A percentile compares a stretch with the other conserved stretches of the same genome.
These are phyloP conservation scores for Holocentrus rufus DNA, from an alignment of 2,797 vertebrate genomes.

Conservation along the genomic window DNA sequence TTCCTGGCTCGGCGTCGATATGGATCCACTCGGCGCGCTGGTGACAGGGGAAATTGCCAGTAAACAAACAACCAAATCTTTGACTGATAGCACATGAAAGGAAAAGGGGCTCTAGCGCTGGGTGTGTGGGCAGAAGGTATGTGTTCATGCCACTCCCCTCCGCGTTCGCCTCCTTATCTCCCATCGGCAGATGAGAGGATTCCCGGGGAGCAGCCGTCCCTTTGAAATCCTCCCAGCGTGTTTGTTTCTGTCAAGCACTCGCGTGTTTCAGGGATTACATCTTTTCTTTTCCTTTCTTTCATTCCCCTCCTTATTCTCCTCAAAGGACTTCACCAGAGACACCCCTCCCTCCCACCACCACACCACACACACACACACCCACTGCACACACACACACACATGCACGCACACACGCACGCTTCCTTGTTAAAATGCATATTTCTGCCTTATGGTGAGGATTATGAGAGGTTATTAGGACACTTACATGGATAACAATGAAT, in stretches of 20 bases:
- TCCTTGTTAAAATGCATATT: slow-evolving; percentile 20
- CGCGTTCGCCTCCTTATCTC: slow-evolving; percentile 64
- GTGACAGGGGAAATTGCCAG: slow-evolving; percentile 53
- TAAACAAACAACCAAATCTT: slow-evolving; percentile 70
- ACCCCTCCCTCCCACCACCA: slow-evolving; percentile 11
- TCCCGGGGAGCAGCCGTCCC: slow-evolving; percentile 52
- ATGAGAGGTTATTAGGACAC: slow-evolving; percentile 28
- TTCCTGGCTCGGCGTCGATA: slow-evolving; percentile 40
- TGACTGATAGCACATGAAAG: slow-evolving; percentile 61
- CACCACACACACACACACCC: slow-evolving; percentile 24
- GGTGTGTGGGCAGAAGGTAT: slow-evolving; percentile 37
- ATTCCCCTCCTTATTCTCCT: slow-evolving; percentile 57
- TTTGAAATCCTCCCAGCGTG: slow-evolving; percentile 73
- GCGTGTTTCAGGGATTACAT: slow-evolving; percentile 77
- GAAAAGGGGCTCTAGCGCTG: slow-evolving; percentile 35
- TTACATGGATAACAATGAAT: slow-evolving; percentile 28
- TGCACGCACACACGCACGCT: slow-evolving; percentile 26
- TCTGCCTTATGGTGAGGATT: slow-evolving; percentile 17
- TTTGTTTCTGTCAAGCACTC: slow-evolving; percentile 76
- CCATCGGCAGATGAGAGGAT: slow-evolving; percentile 62
- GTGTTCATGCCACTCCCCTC: slow-evolving; percentile 51
- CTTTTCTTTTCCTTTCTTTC: slow-evolving; percentile 65
- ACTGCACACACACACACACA: slow-evolving; percentile 26
- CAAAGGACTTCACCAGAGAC: slow-evolving; percentile 55
- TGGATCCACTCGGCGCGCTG: slow-evolving; percentile 16